Percentiles rank a stretch among this genome's conserved stretches.
Evolutionary conservation across 1,140 invertebrate species (phyloP).

Genomic region (Dolichoris vasculosae): DNA sequence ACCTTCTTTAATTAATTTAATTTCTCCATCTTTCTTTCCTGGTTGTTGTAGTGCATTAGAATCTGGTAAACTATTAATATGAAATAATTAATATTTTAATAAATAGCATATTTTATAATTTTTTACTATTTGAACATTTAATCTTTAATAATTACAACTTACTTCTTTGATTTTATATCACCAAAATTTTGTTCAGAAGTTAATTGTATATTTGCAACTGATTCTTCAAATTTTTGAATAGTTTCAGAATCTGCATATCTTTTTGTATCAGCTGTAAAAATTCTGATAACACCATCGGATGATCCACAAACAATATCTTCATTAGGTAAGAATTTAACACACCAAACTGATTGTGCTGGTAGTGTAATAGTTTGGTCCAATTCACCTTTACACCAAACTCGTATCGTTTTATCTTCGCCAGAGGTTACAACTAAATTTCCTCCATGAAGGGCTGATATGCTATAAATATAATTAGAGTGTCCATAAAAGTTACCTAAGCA

Average conservation of each 20-base stretch:
- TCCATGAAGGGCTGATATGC: conserved; percentile 68
- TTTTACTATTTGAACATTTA: neutral
- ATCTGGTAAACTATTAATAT: conserved; percentile 80
- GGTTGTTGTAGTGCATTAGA: conserved; percentile 83
- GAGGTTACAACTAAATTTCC: conserved; percentile 79
- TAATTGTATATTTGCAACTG: conserved; percentile 79
- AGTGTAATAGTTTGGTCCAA: conserved; percentile 84
- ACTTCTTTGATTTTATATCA: conserved; percentile 89
- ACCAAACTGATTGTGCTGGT: conserved; percentile 93
- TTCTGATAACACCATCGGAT: conserved; percentile 89
- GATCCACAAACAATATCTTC: conserved; percentile 92
- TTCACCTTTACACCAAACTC: conserved; percentile 85
- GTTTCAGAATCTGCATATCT: conserved; percentile 80
- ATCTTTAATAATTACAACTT: conserved; percentile 52
- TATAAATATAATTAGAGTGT: conserved; percentile 88
- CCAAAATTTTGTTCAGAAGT: conserved; percentile 82
- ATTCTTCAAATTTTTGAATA: conserved; percentile 82
- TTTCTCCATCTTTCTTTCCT: conserved; percentile 89
- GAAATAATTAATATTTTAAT: conserved; percentile 33
- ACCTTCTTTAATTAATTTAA: conserved; percentile 86
- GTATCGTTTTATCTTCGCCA: conserved; percentile 91
- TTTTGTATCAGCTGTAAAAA: conserved; percentile 85
- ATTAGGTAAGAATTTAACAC: conserved; percentile 85
- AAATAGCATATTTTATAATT: neutral
- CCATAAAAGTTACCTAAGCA: conserved; percentile 87